phyloP scores from a whole-genome alignment of 1,140 invertebrate species.

The Drosophila neocordata region DNA sequence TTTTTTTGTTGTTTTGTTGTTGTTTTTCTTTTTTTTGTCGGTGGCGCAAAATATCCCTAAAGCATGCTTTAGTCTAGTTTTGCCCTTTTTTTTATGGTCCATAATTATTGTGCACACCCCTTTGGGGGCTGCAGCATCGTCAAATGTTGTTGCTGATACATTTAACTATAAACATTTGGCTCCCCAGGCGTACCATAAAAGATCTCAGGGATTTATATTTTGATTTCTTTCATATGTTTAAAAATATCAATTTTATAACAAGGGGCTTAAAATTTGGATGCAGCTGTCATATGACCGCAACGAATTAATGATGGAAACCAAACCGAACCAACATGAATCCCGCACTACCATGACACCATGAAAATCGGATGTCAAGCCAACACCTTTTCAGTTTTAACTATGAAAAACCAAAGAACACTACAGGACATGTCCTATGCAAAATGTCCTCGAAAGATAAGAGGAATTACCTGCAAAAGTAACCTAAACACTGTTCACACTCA shows the following conservation, averaged over 20 bases:
- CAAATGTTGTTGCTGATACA: slow-evolving; percentile 9
- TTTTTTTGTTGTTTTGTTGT: neutral
- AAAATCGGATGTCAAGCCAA: neutral
- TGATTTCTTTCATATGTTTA: slow-evolving; percentile 53
- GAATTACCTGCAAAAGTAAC: slow-evolving; percentile 29
- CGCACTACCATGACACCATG: neutral
- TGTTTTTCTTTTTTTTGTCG: slow-evolving; percentile 29
- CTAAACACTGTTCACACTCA: slow-evolving; percentile 62
- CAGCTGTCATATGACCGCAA: slow-evolving; percentile 40
- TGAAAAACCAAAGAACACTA: neutral
- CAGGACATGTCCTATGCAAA: neutral
- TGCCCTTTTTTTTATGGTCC: slow-evolving; percentile 48
- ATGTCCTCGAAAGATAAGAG: slow-evolving; percentile 41
- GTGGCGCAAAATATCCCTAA: slow-evolving; percentile 51
- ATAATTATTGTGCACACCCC: slow-evolving; percentile 47
- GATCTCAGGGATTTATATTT: slow-evolving; percentile 52
- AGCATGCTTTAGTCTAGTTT: slow-evolving; percentile 44
- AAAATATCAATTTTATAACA: slow-evolving; percentile 48
- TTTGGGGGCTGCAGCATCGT: slow-evolving; percentile 34
- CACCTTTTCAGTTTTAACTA: slow-evolving; percentile 9
- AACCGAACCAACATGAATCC: neutral
- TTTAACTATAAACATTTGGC: slow-evolving; percentile 51
- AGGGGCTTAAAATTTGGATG: slow-evolving; percentile 34
- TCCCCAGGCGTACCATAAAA: slow-evolving; percentile 28
- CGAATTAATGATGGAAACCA: slow-evolving; percentile 38